These are phyloP conservation scores for Scophthalmus maximus DNA, from an alignment of 2,113 vertebrate species.

Conservation along the genomic window DNA sequence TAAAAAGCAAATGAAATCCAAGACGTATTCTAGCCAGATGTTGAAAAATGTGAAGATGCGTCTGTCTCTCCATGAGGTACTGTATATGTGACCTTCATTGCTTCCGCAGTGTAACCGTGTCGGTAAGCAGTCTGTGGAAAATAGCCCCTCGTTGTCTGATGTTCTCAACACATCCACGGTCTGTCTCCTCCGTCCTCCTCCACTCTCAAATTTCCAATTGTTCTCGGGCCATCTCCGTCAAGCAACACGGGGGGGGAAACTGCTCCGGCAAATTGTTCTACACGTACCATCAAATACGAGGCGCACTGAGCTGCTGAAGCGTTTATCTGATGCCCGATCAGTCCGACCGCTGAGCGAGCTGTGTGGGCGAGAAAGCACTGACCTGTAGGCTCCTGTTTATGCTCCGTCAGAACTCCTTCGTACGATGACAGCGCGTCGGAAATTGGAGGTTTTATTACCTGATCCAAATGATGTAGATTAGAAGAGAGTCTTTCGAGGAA, in stretches of 20 bases:
- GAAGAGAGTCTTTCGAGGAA: neutral
- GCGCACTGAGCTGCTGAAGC: neutral
- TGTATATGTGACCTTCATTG: neutral
- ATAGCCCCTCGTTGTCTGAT: neutral
- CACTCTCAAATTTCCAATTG: neutral
- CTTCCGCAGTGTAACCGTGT: neutral
- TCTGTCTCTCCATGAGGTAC: neutral
- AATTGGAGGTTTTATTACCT: neutral
- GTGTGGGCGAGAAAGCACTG: neutral
- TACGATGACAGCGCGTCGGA: neutral
- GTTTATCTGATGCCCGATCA: constrained; percentile 3
- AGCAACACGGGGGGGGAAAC: constrained; percentile 3
- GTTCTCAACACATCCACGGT: neutral
- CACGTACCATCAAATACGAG: constrained; percentile 6
- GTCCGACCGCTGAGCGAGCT: neutral
- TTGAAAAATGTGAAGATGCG: neutral
- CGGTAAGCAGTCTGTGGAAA: constrained; percentile 13
- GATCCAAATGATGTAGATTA: neutral
- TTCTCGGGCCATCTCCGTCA: neutral
- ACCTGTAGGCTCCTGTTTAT: neutral
- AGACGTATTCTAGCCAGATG: neutral
- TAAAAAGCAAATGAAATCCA: neutral
- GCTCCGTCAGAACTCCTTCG: neutral
- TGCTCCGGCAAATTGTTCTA: constrained; percentile 1
- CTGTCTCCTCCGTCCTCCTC: neutral